Conservation (phyloP, 2,113 vertebrate genomes). For the Polypterus bichir region DNA sequence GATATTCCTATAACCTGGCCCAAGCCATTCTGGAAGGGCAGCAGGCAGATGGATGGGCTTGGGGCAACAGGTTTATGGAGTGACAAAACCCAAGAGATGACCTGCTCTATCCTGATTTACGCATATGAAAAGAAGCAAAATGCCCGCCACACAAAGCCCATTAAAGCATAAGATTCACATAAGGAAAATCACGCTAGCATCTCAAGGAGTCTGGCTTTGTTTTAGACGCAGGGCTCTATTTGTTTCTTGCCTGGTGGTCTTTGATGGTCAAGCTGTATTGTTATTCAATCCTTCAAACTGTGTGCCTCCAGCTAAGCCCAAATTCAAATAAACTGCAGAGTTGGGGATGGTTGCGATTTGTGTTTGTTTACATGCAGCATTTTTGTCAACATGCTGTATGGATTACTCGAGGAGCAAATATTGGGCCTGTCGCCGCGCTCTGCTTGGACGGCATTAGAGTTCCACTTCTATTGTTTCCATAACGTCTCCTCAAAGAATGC, state of each 20-base stretch:
- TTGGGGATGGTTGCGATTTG: background rate
- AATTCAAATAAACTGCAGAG: constrained; percentile 1
- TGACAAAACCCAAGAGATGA: background rate
- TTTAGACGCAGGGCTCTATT: constrained; percentile 1
- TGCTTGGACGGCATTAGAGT: no score
- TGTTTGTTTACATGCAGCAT: constrained; percentile 8
- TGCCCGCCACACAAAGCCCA: background rate
- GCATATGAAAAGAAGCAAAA: background rate
- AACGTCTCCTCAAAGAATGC: no score
- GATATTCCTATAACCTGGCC: background rate
- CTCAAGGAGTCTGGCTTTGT: background rate
- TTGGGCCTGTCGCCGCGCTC: no score
- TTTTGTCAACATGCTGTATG: constrained; percentile 8
- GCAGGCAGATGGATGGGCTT: background rate
- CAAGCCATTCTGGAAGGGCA: background rate
- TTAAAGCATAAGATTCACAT: background rate
- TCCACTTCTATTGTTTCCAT: no score
- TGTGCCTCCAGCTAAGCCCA: background rate
- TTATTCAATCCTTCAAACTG: constrained; percentile 4
- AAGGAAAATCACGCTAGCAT: background rate
- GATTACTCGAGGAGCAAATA: background rate
- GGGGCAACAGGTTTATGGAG: no score
- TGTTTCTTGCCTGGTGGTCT: background rate
- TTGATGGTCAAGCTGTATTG: constrained; percentile 4
- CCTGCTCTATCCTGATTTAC: background rate